phyloP scores from a whole-genome alignment of 2,113 vertebrate genomes.

The Pycnonotus jocosus region DNA sequence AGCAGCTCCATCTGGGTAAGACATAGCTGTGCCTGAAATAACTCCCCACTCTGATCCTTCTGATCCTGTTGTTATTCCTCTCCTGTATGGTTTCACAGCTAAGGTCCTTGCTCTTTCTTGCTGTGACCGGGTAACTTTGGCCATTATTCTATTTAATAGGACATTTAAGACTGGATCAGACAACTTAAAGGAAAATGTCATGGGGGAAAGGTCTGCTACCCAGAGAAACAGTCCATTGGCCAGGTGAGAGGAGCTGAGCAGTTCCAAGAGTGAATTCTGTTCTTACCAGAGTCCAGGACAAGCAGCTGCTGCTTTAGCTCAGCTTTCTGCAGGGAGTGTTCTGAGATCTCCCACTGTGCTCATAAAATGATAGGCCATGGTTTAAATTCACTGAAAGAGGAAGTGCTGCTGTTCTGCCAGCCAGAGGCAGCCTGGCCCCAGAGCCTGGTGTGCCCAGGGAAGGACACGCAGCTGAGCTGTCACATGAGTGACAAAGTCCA shows the following conservation, averaged over 20 bases:
- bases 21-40: not conserved
- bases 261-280: not conserved
- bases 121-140: not conserved
- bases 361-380: not conserved
- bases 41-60: not conserved
- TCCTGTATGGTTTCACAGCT: not conserved
- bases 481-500: not conserved
- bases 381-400: not conserved
- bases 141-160: not conserved
- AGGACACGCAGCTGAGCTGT: not conserved
- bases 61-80: not conserved
- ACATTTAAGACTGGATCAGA: not conserved
- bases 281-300: not conserved
- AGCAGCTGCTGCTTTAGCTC: not conserved
- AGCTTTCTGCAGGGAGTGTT: rapidly evolving
- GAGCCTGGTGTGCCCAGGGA: not conserved
- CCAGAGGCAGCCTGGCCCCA: not conserved
- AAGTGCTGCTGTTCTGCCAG: not conserved
- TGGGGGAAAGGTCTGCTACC: not conserved
- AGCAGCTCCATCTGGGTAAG: not conserved
- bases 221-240: not conserved
- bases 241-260: not conserved
- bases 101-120: not conserved
- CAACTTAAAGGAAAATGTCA: not conserved
- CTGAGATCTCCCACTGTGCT: not conserved